Conservation (phyloP, 2,888 invertebrate species). For the Mesorhabditis spiculigera region DNA sequence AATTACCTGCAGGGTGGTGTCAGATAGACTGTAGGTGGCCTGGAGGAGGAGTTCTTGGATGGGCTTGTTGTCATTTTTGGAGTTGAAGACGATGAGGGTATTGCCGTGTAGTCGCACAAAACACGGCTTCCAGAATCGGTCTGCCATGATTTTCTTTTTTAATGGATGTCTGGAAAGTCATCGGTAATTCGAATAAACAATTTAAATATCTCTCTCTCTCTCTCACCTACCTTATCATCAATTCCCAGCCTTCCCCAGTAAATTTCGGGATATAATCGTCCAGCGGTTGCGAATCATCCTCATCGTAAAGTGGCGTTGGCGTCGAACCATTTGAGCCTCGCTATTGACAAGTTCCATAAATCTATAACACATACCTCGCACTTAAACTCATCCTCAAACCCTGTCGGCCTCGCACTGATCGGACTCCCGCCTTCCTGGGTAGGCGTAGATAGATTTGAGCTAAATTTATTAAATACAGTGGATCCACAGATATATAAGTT, state of each 20-base stretch:
- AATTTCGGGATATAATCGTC: slow-evolving; percentile 82
- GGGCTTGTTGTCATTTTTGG: slow-evolving; percentile 20
- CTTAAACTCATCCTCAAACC: slow-evolving; percentile 57
- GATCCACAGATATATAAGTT: slow-evolving; percentile 1
- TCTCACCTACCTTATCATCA: slow-evolving; percentile 24
- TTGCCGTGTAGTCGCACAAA: slow-evolving; percentile 80
- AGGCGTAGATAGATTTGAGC: slow-evolving; percentile 49
- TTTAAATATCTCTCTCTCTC: not conserved
- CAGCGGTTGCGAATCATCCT: slow-evolving; percentile 84
- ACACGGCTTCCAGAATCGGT: slow-evolving; percentile 90
- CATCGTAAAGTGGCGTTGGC: slow-evolving; percentile 73
- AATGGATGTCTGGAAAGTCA: slow-evolving; percentile 74
- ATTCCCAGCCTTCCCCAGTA: slow-evolving; percentile 82
- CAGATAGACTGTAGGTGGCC: slow-evolving; percentile 62
- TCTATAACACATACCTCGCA: slow-evolving; percentile 19
- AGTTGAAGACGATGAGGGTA: slow-evolving; percentile 67
- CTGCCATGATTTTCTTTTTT: slow-evolving; percentile 74
- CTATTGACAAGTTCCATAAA: not conserved
- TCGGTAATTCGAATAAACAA: not conserved
- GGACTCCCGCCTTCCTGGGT: slow-evolving; percentile 56
- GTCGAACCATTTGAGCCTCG: slow-evolving; percentile 12
- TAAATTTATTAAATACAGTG: slow-evolving; percentile 3
- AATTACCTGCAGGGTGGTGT: slow-evolving; percentile 65
- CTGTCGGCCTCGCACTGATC: slow-evolving; percentile 44
- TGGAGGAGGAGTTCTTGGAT: slow-evolving; percentile 53